Conservation (phyloP, 2,113 vertebrate genomes). For the Nesoenas mayeri region DNA sequence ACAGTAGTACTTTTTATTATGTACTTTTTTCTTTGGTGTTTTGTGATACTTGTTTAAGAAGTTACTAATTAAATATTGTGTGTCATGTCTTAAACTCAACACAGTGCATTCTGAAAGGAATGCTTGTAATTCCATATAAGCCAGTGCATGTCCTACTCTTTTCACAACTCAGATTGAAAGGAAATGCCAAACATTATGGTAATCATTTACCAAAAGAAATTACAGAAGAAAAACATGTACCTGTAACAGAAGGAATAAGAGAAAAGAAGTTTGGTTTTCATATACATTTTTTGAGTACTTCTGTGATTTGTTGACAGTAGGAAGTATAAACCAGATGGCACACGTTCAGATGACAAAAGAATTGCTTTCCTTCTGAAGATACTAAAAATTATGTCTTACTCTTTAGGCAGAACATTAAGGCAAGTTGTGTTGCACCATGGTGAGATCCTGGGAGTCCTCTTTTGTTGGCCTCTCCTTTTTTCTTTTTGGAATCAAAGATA, state of each 20-base stretch:
- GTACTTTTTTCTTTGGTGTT: not conserved
- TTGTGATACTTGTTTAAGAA: not conserved
- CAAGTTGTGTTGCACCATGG: not conserved
- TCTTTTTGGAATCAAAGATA: not conserved
- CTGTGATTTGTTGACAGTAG: not conserved
- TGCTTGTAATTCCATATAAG: not conserved
- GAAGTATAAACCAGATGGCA: not conserved
- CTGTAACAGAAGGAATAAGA: not conserved
- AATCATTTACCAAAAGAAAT: not conserved
- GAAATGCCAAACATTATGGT: not conserved
- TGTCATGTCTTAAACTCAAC: not conserved
- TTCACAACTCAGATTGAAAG: not conserved
- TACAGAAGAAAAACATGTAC: not conserved
- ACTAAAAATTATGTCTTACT: not conserved
- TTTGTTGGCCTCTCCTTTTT: not conserved
- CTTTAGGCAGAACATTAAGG: not conserved
- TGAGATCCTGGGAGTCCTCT: not conserved
- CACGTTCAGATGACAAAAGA: rapidly evolving
- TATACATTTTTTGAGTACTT: not conserved
- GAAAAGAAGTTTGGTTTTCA: not conserved
- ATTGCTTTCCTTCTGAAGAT: not conserved
- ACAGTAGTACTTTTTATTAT: not conserved
- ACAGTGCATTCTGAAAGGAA: not conserved
- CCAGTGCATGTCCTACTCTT: not conserved
- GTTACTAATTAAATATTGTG: not conserved